A percentile compares a stretch with the other conserved stretches of the same genome.
Conservation (phyloP, 2,113 vertebrate genomes). For the Misgurnus anguillicaudatus region DNA sequence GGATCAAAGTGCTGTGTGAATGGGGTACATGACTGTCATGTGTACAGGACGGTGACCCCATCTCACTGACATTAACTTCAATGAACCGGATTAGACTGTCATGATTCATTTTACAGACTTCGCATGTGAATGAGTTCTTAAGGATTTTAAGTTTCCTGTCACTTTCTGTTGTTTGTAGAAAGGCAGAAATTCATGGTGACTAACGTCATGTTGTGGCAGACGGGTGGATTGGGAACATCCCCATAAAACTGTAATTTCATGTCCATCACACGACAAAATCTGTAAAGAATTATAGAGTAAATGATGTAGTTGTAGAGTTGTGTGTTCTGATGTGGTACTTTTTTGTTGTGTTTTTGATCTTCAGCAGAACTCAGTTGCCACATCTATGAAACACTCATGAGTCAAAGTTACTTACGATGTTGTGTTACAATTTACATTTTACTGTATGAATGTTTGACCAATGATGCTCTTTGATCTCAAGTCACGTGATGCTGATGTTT, state of each 20-base stretch:
- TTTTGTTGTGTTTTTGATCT: background rate
- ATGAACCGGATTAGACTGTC: too few species aligned
- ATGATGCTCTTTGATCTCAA: background rate
- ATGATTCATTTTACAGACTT: too few species aligned
- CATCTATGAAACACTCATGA: too few species aligned
- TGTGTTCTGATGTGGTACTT: background rate
- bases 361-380: too few species aligned
- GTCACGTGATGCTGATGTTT: background rate
- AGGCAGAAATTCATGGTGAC: slow-evolving; percentile 14
- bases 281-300: background rate
- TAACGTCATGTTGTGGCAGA: slow-evolving; percentile 3
- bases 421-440: too few species aligned
- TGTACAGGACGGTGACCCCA: too few species aligned
- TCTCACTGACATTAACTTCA: too few species aligned
- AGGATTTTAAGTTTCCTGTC: slow-evolving; percentile 30
- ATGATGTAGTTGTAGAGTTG: background rate
- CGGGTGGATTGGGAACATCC: slow-evolving; percentile 17
- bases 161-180: slow-evolving; percentile 22
- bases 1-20: too few species aligned
- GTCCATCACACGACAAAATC: background rate
- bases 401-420: too few species aligned
- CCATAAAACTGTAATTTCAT: slow-evolving; percentile 24
- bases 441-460: too few species aligned
- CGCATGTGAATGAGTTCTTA: background rate
- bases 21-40: too few species aligned